Base-by-base conservation (phyloP, 2,888 invertebrate genomes). In the Platypus cylindrus region DNA sequence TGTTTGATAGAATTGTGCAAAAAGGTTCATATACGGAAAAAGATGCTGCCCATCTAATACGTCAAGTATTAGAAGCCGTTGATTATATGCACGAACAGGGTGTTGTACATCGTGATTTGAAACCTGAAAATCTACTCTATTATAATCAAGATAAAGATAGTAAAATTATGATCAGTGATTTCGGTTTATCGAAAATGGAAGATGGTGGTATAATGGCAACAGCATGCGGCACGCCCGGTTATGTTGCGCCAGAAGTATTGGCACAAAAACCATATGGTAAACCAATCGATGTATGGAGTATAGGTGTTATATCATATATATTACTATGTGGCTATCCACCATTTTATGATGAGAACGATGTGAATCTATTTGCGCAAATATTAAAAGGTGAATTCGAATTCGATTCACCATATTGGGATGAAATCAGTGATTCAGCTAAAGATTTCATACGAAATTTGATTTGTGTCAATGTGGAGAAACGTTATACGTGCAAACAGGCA, bases 161-260 rank as follows among this genome's bases (percentile, higher is more conserved):
- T 62, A 98, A 98, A 71, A 98, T 98, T 55, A 98, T 98, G 97
- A 97, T 98, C 47, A 95, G 95, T 65, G 98, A 98, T 65, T 98
- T 98, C 70, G 98, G 98, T 37, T 71, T 98, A 49, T 97, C 97
- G 25, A 97, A 97, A 72, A 95, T 93, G 75, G 97, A 95, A 61
- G 97, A 95, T 57, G 93, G 93, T 17, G 95, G 95, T 9, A 86
- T 94, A 41, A 98, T 98, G 97, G 97, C 95, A 24, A 99, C 98
- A 17, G 97, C 98, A 11, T 98, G 98, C 63, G 98, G 98, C 20
- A 99, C 97, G 24, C 97, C 97, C 0, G 97, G 95, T 34, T 95
- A 95, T 67, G 94, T 22, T 3, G 41, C 37, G 11, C 41, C 36
- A 7, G 39, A 43, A 25, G 97, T 98, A 14, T 67, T 98, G 49